These are phyloP conservation scores for Siniperca chuatsi DNA, from an alignment of 2,113 vertebrate genomes.

Conservation along the genomic window DNA sequence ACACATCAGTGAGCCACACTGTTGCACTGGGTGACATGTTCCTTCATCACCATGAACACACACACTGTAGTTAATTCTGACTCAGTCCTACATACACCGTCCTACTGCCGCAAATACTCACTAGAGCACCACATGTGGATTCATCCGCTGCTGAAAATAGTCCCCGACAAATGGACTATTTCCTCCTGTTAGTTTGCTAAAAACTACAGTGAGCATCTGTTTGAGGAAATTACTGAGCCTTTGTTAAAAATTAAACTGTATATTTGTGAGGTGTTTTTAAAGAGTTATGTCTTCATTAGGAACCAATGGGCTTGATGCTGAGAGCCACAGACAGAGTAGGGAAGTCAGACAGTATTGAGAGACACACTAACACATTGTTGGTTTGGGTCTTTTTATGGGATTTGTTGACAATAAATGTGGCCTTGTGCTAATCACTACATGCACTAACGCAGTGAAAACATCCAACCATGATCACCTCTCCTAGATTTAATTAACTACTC, in stretches of 20 bases:
- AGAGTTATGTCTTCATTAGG: not conserved
- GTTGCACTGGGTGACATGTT: not conserved
- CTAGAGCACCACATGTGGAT: not conserved
- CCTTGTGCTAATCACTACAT: conserved; percentile 36
- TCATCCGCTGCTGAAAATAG: not conserved
- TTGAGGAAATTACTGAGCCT: not conserved
- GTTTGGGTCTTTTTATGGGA: not conserved
- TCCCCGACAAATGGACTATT: no score
- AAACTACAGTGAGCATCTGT: not conserved
- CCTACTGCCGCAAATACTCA: not conserved
- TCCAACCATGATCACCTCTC: conserved; percentile 59
- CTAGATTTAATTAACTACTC: conserved; percentile 74
- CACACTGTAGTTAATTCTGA: not conserved
- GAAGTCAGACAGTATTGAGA: not conserved
- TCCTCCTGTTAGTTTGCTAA: not conserved
- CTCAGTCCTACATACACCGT: not conserved
- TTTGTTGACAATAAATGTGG: not conserved
- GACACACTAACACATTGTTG: not conserved
- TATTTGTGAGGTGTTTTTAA: no score
- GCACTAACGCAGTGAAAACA: conserved; percentile 42
- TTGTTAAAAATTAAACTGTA: not conserved
- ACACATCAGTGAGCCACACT: not conserved
- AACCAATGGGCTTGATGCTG: not conserved
- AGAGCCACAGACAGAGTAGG: not conserved
- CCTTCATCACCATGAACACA: not conserved